Evolutionary conservation across 2,888 invertebrate genomes (phyloP), one percentile per base, ranked within the genome.

Genomic region (Xiphydria camelus): DNA sequence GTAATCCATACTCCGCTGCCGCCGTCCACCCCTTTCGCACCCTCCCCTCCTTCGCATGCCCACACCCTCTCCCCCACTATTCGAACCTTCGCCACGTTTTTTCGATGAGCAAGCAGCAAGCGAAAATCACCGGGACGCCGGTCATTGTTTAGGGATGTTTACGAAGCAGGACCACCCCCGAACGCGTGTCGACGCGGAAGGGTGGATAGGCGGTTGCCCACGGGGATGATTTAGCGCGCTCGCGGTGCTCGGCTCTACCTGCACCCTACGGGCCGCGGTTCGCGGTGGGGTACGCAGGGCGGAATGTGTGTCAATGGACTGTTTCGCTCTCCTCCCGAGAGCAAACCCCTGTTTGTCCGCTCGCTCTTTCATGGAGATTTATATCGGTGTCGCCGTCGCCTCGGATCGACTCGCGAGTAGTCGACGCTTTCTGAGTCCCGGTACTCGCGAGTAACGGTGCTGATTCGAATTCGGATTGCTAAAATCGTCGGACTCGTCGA

Each of bases 71-170:
- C 39, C 12, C 14, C 14, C 22, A 26, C 31, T 32, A 35, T 37
- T 48, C 43, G 39, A 25, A 32, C 33, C 44, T 40, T 41, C 55
- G 50, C 50, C 47, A 45, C 46, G 33, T 44, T 53, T 43, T 46
- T 42, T 41, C 40, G 40, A 40, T 40, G 40, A 41, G 25, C 39
- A 62, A 62, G 60, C 62, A 54, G 54, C 50, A 56, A 56, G 59
- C 43, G 59, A 66, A 65, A 63, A 62, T 62, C 56, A 60, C 56
- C 57, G 55, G 58, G 60, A 61, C 55, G 55, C 50, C 47, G 47
- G 45, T 49, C 45, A 46, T 46, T 49, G 49, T 46, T 49, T 46
- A 47, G 46, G 46, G 41, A 35, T 49, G 41, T 46, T 46, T 46
- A 42, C 49, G 3, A 46, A 41, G 29, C 45, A 37, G 36, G 43